Conservation (phyloP, 2,113 vertebrate genomes). For the Ceyx cyanopectus region DNA sequence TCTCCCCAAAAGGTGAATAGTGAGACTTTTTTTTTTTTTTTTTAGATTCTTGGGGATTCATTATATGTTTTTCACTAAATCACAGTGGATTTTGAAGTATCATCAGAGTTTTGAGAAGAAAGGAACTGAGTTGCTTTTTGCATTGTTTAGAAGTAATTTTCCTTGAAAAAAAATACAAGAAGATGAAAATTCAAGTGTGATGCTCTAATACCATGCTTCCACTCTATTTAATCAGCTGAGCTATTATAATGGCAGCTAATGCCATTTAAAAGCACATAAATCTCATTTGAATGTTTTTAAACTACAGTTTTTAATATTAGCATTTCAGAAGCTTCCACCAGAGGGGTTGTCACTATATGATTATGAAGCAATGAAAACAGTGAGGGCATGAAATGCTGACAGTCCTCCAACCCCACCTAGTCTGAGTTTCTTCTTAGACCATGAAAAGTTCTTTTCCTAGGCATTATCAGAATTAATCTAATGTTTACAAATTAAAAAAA, state of each 20-base stretch:
- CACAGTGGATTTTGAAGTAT: neutral
- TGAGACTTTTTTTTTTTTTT: neutral
- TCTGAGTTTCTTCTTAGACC: neutral
- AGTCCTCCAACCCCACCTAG: neutral
- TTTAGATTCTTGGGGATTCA: neutral
- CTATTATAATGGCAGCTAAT: constrained; percentile 18
- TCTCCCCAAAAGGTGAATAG: neutral
- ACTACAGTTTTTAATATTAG: neutral
- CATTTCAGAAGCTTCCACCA: neutral
- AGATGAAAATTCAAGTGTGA: neutral
- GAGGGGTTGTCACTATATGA: neutral
- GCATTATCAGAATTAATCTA: neutral
- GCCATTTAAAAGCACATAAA: neutral
- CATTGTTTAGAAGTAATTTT: neutral
- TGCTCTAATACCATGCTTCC: neutral
- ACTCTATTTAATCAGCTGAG: neutral
- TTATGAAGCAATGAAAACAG: neutral
- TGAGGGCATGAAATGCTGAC: neutral
- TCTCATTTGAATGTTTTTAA: constrained; percentile 22
- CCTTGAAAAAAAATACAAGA: neutral
- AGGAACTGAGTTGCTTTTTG: neutral
- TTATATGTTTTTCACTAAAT: neutral
- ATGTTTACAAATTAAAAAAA: neutral
- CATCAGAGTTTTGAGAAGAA: neutral
- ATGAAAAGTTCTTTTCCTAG: neutral